Conservation (phyloP, 1,140 invertebrate species). For the Magallana angulata region DNA sequence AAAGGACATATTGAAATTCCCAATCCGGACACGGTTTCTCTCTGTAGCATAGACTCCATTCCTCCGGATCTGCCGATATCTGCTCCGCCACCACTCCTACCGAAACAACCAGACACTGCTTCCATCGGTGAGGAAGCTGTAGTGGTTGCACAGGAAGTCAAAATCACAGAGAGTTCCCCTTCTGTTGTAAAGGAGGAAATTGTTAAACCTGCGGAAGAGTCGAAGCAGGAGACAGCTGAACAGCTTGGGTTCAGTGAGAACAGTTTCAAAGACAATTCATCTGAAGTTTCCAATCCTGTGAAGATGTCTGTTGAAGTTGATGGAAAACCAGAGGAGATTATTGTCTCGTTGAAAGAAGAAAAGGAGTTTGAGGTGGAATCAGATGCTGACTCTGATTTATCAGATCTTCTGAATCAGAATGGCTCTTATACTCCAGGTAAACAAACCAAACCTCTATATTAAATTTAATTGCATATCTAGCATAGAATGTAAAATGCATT, state of each 20-base stretch:
- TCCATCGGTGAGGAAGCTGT: not conserved
- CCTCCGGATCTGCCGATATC: slow-evolving; percentile 35
- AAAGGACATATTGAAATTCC: slow-evolving; percentile 38
- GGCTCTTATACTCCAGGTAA: slow-evolving; percentile 63
- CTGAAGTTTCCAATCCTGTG: not conserved
- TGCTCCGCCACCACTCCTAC: slow-evolving; percentile 32
- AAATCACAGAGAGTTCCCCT: not conserved
- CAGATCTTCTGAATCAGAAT: slow-evolving; percentile 52
- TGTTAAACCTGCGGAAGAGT: not conserved
- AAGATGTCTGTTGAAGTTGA: slow-evolving; percentile 7
- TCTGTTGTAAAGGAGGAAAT: not conserved
- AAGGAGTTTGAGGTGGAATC: slow-evolving; percentile 42
- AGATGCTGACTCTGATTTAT: slow-evolving; percentile 57
- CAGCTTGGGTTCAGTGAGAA: not conserved
- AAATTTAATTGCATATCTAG: no score
- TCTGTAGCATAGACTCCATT: slow-evolving; percentile 32
- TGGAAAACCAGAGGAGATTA: not conserved
- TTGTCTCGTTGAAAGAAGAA: slow-evolving; percentile 25
- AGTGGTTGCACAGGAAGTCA: not conserved
- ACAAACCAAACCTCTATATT: not conserved
- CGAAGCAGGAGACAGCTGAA: not conserved
- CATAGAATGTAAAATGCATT: no score
- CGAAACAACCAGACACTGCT: not conserved
- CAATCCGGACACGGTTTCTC: not conserved
- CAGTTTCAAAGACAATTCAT: not conserved